Percentiles rank a stretch among this genome's conserved stretches.
Evolutionary conservation across 92 coral and sea anemone species (phyloP).

Genomic region (Zoanthus solanderi): DNA sequence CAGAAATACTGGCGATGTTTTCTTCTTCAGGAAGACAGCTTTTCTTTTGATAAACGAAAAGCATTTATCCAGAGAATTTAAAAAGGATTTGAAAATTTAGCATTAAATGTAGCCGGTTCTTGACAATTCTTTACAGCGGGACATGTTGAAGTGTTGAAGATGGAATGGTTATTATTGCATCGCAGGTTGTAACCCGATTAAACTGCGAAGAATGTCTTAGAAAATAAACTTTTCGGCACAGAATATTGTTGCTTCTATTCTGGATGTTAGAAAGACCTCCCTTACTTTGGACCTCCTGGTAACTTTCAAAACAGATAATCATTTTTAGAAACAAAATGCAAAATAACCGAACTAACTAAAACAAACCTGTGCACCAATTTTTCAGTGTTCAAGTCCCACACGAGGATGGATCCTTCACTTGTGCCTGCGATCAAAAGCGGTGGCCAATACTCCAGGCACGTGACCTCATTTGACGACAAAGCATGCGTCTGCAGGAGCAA

Average conservation of each 20-base stretch:
- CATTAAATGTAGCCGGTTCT: too few relatives aligned
- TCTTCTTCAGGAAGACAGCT: background rate
- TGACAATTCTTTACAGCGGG: too few relatives aligned
- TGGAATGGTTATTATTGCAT: too few relatives aligned
- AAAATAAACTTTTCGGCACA: too few relatives aligned
- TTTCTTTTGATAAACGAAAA: background rate
- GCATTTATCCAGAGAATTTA: background rate
- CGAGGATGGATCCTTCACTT: slow-evolving; percentile 74
- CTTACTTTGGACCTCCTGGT: too few relatives aligned
- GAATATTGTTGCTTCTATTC: too few relatives aligned
- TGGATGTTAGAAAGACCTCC: too few relatives aligned
- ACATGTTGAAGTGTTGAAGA: too few relatives aligned
- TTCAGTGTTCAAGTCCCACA: slow-evolving; percentile 91
- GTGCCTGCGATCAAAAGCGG: slow-evolving; percentile 90
- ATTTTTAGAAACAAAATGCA: background rate
- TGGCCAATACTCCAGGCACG: slow-evolving; percentile 82
- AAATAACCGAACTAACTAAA: background rate
- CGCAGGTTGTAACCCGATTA: too few relatives aligned
- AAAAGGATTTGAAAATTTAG: too few relatives aligned
- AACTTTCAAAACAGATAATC: too few relatives aligned
- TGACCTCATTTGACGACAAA: slow-evolving; percentile 84
- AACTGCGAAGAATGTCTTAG: too few relatives aligned
- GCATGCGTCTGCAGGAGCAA: slow-evolving; percentile 58
- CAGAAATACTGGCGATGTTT: background rate
- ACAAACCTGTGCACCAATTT: slow-evolving; percentile 78